Evolutionary conservation across 2,797 vertebrate species (phyloP).

Genomic region (Poeciliopsis paucimaculata): DNA sequence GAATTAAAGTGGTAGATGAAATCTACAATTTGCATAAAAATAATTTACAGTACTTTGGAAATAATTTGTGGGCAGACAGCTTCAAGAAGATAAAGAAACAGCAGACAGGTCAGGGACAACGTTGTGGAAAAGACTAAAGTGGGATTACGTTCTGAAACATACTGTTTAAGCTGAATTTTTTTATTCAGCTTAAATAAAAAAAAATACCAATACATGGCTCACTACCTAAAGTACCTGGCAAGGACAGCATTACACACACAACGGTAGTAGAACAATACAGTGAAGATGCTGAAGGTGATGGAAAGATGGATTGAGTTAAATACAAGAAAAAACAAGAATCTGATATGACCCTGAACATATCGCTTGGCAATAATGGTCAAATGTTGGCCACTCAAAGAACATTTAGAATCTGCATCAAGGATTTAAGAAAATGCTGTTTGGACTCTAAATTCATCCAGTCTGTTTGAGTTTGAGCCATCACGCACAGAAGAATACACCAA

Average conservation of each 20-base stretch:
- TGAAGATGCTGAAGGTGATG: not conserved
- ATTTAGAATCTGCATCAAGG: not conserved
- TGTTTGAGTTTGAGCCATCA: not conserved
- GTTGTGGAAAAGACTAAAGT: not conserved
- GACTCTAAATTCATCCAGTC: not conserved
- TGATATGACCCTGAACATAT: not conserved
- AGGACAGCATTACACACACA: not conserved
- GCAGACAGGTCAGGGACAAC: not conserved
- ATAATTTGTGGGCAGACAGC: not conserved
- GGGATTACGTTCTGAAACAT: not conserved
- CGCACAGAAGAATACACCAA: not conserved
- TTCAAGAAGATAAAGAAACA: not conserved
- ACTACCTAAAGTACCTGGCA: not conserved
- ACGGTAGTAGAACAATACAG: not conserved
- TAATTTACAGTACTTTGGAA: constrained; percentile 9
- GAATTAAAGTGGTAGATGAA: constrained; percentile 17
- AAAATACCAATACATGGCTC: not conserved
- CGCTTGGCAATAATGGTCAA: not conserved
- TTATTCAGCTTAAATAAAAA: not conserved
- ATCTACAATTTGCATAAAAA: constrained; percentile 34
- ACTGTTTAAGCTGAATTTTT: too few species aligned
- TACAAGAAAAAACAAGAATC: not conserved
- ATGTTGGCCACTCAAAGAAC: not conserved
- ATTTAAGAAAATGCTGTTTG: not conserved
- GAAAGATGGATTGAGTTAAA: not conserved